Evolutionary conservation across 2,888 invertebrate species (phyloP), one percentile per base, ranked within the genome.

Genomic region (Sabellastarte sp.): DNA sequence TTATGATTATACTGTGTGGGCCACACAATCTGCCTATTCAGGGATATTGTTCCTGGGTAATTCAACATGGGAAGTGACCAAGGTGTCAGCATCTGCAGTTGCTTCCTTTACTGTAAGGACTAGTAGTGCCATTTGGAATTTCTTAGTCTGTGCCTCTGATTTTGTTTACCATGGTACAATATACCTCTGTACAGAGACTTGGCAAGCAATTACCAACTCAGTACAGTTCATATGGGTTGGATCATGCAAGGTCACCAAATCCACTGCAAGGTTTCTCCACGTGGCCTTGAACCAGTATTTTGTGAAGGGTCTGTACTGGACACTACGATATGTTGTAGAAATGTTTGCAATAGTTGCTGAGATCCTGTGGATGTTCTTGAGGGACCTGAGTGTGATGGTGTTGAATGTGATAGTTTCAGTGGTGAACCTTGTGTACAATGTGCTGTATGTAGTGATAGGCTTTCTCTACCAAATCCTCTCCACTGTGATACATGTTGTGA

Each of bases 321-420:
- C 57, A 1, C 28, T 30, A 5, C 30, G 41, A 10, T 33, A 41
- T 15, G 1, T 64, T 29, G 51, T 31, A 4, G 31, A 66, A 15
- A 61, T 33, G 52, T 28, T 53, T 15, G n/a, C 15, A n/a, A 52
- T 64, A 3, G 50, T 70, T 32, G 65, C 65, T 15, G 33, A 53
- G 20, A 69, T 71, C 51, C 33, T 71, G 20, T 30, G 41, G 10
- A 67, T 63, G 30, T 71, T 71, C 51, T 57, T 71, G 26, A 50
- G 41, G 2, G 71, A 71, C 41, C 59, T 71, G 5, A 63, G 57
- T 26, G 32, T 62, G 4, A 64, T 64, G n/a, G 26, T 70, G 5
- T 58, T 55, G 28, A 67, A 65, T 50, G 67, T 65, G 52, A 10
- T 70, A 29, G 62, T 57, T 30, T 52, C 58, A 1, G 51, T 57